Base-by-base conservation (phyloP, 2,113 vertebrate species). In the Myodes glareolus region DNA sequence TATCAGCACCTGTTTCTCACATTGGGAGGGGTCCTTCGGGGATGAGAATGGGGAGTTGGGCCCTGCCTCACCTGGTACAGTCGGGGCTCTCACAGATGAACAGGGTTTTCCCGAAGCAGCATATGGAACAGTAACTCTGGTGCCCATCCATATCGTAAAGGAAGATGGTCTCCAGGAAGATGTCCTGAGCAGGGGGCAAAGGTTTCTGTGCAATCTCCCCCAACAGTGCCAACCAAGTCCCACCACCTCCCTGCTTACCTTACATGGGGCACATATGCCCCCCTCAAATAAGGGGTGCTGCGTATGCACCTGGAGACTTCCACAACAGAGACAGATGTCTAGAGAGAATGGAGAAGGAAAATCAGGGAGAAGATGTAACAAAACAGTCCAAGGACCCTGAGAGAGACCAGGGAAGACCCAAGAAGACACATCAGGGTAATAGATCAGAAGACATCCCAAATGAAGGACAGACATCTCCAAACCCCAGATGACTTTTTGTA, bases 101-200 rank as follows among this genome's bases (percentile, higher is more conserved):
- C 88, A 98, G 89, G 0, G 94, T 97, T 4, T 94, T 76, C 1
- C 98, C 98, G 0, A 85, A 90, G 27, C 94, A 96, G 90, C 98
- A 98, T 61, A 98, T 92, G 8, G 97, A 92, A 45, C 98, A 98
- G 33, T 63, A 94, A 9, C 98, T 97, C 52, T 97, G 97, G 90
- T 93, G 97, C 0, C 98, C 98, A 0, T 98, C 98, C 0, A 97
- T 94, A 0, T 98, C 98, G 0, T 98, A 98, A 4, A 98, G 47
- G 94, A 98, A 98, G 52, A 98, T 90, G n/a, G 90, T 72, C 45
- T 96, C 96, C 76, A 98, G 80, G 93, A 98, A 97, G 58, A 45
- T 97, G 94, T 97, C 98, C 98, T 98, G 55, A 80, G 55, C 1
- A 39, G 61, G 93, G 27, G 90, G 25, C 19, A 87, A 7, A 31